Base-by-base conservation (phyloP, 1,140 invertebrate genomes). In the Rhyzopertha dominica region DNA sequence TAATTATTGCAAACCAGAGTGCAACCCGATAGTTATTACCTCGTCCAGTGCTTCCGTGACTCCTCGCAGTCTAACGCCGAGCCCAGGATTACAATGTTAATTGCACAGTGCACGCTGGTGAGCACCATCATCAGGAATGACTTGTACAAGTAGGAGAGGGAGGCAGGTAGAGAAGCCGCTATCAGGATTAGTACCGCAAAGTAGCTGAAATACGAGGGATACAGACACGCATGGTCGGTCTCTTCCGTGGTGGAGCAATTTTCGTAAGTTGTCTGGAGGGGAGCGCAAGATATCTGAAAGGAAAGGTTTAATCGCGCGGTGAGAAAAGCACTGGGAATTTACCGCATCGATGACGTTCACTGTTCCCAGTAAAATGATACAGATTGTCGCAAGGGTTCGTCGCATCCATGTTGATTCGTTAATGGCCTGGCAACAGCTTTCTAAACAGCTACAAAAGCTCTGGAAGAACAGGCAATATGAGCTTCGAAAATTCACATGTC, bases 131-230 rank as follows among this genome's bases (percentile, higher is more conserved):
- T 77, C 14, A 87, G 58, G 3, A 74, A 58, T 8, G 78, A 74
- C 63, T 87, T 88, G 51, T 76, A 72, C 10, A 86, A 61, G 65
- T 87, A 82, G 43, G 80, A 80, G 13, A 87, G 68, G 49, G 87
- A 84, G 0, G 81, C 79, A 35, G 87, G 77, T 51, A 87, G 76
- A 4, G 85, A 79, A 12, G 83, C 75, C 1, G 78, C 81, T 24
- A 87, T 70, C 19, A 88, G 62, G 23, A 81, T 77, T 18, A 88
- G 63, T n/a, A 85, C 77, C 28, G 73, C 73, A 56, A 83, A 80
- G 64, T 83, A 80, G 26, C 78, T 79, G 58, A 85, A 81, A 62
- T 87, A 88, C 13, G 82, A 83, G 19, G 85, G 84, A 65, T 83
- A 82, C 2, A 80, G 72, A 57, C 80, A 83, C 8, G 49, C 36